Percentiles rank a stretch among this genome's conserved stretches.
Evolutionary conservation across 1,140 invertebrate species (phyloP).

Genomic region (Cephus cinctus): DNA sequence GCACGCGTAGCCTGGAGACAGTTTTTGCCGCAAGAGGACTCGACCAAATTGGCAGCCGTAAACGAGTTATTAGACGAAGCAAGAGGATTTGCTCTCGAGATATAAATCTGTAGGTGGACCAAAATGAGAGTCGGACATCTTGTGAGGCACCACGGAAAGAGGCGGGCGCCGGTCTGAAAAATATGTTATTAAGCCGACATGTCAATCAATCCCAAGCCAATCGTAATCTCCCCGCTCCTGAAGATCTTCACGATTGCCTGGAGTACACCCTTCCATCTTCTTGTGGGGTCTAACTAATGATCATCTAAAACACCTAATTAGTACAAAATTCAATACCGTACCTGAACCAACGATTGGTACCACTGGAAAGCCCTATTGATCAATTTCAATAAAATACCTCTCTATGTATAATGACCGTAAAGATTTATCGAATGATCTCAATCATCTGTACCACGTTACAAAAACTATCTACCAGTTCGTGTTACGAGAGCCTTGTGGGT

Average conservation of each 20-base stretch:
- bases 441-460: too few relatives aligned
- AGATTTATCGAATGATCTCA: too few relatives aligned
- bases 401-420: too few relatives aligned
- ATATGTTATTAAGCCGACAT: conserved; percentile 32
- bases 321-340: too few relatives aligned
- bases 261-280: neutral
- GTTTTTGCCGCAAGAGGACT: too few relatives aligned
- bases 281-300: conserved; percentile 27
- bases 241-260: neutral
- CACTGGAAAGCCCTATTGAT: too few relatives aligned
- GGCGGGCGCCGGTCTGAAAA: conserved; percentile 17
- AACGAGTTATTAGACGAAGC: conserved; percentile 22
- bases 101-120: conserved; percentile 16
- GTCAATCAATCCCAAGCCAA: conserved; percentile 34
- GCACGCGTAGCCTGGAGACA: too few relatives aligned
- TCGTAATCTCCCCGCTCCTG: conserved; percentile 6
- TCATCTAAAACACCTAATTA: conserved; percentile 36
- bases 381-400: too few relatives aligned
- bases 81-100: conserved; percentile 18
- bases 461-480: too few relatives aligned
- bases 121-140: neutral
- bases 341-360: too few relatives aligned
- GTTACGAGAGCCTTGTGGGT: too few relatives aligned
- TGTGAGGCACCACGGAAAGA: conserved; percentile 12
- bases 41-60: conserved; percentile 25